Base-by-base conservation (phyloP, 1,140 invertebrate genomes). In the Apis dorsata region DNA sequence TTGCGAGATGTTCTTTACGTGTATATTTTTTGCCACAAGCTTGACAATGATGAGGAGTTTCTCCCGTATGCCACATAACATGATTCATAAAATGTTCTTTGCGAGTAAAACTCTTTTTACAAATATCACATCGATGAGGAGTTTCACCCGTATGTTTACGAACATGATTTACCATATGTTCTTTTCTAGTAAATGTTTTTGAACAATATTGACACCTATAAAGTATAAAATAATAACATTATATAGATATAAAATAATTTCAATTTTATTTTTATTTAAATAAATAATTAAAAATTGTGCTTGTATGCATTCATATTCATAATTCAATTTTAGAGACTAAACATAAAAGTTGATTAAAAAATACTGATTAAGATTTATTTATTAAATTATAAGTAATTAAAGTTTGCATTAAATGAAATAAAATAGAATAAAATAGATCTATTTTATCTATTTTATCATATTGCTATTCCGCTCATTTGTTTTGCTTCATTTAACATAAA, bases 1-100 rank as follows among this genome's bases (percentile, higher is more conserved):
- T 97, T 82, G 96, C 95, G 89, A 97, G 94, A 94, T 97, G 96
- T 92, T 97, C 96, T 92, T 97, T 97, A 81, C 96, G 95, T 73
- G 96, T 97, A 93, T 96, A 97, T 90, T 97, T 97, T 94, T 97
- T 97, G 84, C 96, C 96, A 91, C 96, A 97, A 76, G 96, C 95
- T 92, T 95, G 95, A 92, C 96, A 97, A 93, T 96, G 96, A 92
- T 96, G 96, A 79, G 96, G 96, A 76, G 96, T 97, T 93, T 96
- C 96, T 91, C 96, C 96, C 88, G 95, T 96, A 85, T 96, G 96
- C 94, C 95, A 96, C 95, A 96, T 94, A 60, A 95, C 93, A 87
- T 95, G 95, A 72, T 96, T 96, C 94, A 95, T 95, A 87, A 96
- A 95, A 85, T 96, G 96, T 90, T 96, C 96, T 90, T 96, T 96